A percentile compares a stretch with the other conserved stretches of the same genome.
These are phyloP conservation scores for Ormyrus nitidulus DNA, from an alignment of 2,888 invertebrate species.

Conservation along the genomic window DNA sequence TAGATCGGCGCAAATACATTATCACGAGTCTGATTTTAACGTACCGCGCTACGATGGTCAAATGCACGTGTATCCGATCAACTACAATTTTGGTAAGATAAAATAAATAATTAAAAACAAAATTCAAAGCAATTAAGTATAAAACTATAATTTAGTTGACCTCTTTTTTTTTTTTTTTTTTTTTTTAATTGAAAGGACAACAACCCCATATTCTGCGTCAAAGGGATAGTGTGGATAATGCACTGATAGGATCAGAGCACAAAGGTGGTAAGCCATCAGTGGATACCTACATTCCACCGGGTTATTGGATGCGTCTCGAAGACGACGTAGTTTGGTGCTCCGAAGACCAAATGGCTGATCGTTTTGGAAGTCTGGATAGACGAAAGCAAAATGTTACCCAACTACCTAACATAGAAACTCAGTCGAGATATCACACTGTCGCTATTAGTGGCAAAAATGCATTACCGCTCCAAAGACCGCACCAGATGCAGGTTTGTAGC, in stretches of 20 bases:
- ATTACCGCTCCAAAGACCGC: slow-evolving; percentile 51
- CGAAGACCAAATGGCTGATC: slow-evolving; percentile 68
- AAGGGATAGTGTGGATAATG: slow-evolving; percentile 47
- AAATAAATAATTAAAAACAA: too few relatives aligned
- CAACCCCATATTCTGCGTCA: slow-evolving; percentile 23
- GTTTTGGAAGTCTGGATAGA: slow-evolving; percentile 80
- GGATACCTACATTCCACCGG: slow-evolving; percentile 61
- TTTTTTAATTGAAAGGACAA: slow-evolving; percentile 7
- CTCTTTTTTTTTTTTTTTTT: too few relatives aligned
- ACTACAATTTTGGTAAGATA: slow-evolving; percentile 59
- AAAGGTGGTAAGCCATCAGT: slow-evolving; percentile 35
- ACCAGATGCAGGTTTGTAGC: slow-evolving; percentile 54
- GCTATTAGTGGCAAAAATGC: slow-evolving; percentile 58
- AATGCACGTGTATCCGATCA: slow-evolving; percentile 59
- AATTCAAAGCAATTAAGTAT: too few relatives aligned
- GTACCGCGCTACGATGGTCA: slow-evolving; percentile 62
- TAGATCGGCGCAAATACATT: slow-evolving; percentile 59
- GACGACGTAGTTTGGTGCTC: slow-evolving; percentile 71
- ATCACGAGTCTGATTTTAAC: slow-evolving; percentile 63
- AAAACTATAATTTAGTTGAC: too few relatives aligned
- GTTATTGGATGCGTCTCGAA: slow-evolving; percentile 70
- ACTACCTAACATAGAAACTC: slow-evolving; percentile 57
- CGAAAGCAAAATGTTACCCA: slow-evolving; percentile 75
- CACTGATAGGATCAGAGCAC: slow-evolving; percentile 27
- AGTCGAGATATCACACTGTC: slow-evolving; percentile 66